Conservation (phyloP, 2,797 vertebrate genomes). For the Sebastes diaconus region DNA sequence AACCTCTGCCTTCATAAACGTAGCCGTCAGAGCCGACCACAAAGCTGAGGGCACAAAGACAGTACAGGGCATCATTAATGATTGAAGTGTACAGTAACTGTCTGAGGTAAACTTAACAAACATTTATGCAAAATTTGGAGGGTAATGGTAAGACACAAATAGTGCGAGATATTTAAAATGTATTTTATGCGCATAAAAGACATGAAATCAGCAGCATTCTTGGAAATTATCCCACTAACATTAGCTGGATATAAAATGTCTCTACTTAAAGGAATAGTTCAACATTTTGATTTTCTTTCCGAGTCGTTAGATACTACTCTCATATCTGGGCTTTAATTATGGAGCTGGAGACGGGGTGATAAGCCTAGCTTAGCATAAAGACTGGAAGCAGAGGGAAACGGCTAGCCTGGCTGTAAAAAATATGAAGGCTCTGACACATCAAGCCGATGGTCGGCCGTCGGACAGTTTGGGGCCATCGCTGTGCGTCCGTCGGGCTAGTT, state of each 20-base stretch:
- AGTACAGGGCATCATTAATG: neutral
- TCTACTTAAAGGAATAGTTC: neutral
- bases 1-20: constrained; percentile 90
- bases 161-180: neutral
- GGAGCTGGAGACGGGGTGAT: neutral
- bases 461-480: too few species aligned
- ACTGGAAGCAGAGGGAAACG: neutral
- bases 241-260: neutral
- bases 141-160: neutral
- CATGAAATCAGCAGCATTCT: neutral
- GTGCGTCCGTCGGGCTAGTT: too few species aligned
- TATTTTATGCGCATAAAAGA: neutral
- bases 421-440: too few species aligned
- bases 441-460: rapidly evolving
- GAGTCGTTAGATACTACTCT: too few species aligned
- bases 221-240: neutral
- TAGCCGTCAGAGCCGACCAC: constrained; percentile 91
- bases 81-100: neutral
- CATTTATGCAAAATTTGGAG: neutral
- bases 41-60: constrained; percentile 78
- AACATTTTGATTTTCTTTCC: too few species aligned
- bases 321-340: neutral
- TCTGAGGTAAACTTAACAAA: neutral
- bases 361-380: neutral
- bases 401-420: too few species aligned